Percentiles rank a stretch among this genome's conserved stretches.
These are phyloP conservation scores for Harpalus rubripes DNA, from an alignment of 2,888 invertebrate species.

Conservation along the genomic window DNA sequence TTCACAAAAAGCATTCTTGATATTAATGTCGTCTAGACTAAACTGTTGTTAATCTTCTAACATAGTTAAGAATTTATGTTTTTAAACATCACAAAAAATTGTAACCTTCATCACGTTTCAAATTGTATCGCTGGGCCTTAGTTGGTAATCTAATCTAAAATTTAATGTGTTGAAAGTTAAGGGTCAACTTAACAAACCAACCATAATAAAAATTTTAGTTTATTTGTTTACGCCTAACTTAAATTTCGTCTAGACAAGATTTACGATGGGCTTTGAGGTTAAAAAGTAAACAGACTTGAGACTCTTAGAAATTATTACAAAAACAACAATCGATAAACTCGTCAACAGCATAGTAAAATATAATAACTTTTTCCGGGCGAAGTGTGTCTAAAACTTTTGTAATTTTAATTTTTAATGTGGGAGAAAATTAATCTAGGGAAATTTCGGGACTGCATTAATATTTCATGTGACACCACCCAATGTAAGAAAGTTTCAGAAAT, in stretches of 20 bases:
- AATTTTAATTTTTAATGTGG: slow-evolving; percentile 45
- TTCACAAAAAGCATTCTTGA: no score
- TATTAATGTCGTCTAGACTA: no score
- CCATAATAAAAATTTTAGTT: slow-evolving; percentile 23
- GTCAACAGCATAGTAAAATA: slow-evolving; percentile 15
- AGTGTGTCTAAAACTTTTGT: slow-evolving; percentile 41
- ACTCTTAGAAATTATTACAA: background rate
- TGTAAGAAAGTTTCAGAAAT: slow-evolving; percentile 46
- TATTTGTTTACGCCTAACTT: slow-evolving; percentile 21
- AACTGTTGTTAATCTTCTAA: no score
- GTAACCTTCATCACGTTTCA: slow-evolving; percentile 1
- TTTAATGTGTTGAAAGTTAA: slow-evolving; percentile 23
- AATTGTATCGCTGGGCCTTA: background rate
- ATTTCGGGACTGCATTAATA: slow-evolving; percentile 40
- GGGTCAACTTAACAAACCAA: background rate
- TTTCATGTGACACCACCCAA: slow-evolving; percentile 14
- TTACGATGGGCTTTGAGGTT: slow-evolving; percentile 13
- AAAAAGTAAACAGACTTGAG: slow-evolving; percentile 22
- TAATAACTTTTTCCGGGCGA: slow-evolving; percentile 16
- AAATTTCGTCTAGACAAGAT: slow-evolving; percentile 32
- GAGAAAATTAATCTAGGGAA: slow-evolving; percentile 49
- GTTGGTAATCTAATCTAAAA: slow-evolving; percentile 10
- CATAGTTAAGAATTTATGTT: no score
- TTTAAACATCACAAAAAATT: background rate
- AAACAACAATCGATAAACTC: slow-evolving; percentile 26